phyloP scores from a whole-genome alignment of 2,888 invertebrate species.

The Drosophila mulleri region DNA sequence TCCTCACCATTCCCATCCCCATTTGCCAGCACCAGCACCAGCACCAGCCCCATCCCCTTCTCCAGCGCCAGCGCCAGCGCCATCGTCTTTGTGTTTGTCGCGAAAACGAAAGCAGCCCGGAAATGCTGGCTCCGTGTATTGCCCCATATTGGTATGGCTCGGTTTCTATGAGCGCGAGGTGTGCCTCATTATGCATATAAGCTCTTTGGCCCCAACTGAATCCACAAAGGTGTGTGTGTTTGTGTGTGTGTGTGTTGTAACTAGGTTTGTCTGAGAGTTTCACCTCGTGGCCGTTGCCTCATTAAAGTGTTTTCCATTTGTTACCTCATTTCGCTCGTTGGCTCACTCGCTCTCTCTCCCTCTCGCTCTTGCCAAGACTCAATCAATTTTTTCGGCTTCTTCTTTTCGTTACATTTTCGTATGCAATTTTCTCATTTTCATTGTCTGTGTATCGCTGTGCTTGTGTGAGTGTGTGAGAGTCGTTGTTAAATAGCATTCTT shows the following conservation, averaged over 20 bases:
- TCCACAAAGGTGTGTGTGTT: constrained; percentile 12
- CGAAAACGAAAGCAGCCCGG: constrained; percentile 75
- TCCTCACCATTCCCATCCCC: constrained; percentile 30
- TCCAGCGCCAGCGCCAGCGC: constrained; percentile 38
- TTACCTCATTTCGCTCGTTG: constrained; percentile 7
- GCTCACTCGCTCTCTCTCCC: background rate
- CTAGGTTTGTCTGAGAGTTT: constrained; percentile 38
- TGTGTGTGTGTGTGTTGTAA: constrained; percentile 20
- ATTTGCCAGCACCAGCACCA: constrained; percentile 40
- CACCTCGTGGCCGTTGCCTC: constrained; percentile 40
- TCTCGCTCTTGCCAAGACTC: constrained; percentile 40
- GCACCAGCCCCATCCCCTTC: constrained; percentile 33
- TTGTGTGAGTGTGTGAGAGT: constrained; percentile 29
- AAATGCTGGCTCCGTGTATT: constrained; percentile 61
- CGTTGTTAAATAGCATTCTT: constrained; percentile 66
- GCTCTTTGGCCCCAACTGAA: constrained; percentile 33
- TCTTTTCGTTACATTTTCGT: constrained; percentile 66
- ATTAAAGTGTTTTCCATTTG: constrained; percentile 38
- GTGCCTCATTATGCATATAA: constrained; percentile 65
- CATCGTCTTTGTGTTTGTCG: constrained; percentile 50
- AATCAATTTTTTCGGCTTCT: constrained; percentile 64
- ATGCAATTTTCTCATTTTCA: constrained; percentile 71
- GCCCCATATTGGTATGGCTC: constrained; percentile 23
- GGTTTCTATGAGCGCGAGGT: constrained; percentile 35
- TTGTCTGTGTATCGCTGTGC: constrained; percentile 32